Evolutionary conservation across 92 coral and sea anemone genomes (phyloP).

Genomic region (Chrysogorgia sp.): DNA sequence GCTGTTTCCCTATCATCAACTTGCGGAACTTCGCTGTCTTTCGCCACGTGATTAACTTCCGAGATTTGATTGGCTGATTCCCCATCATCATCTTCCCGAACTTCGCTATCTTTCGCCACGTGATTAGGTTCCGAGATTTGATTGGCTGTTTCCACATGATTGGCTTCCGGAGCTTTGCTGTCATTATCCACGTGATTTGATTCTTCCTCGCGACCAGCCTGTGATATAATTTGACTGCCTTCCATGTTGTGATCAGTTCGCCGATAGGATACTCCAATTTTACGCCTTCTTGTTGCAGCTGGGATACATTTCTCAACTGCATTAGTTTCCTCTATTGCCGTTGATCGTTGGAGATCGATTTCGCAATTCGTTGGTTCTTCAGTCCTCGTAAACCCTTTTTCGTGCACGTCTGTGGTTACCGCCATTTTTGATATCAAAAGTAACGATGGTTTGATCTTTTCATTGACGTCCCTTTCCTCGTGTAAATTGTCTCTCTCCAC

Average conservation of each 20-base stretch:
- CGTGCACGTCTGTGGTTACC: background rate
- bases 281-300: too few relatives aligned
- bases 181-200: conserved; percentile 35
- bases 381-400: background rate
- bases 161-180: conserved; percentile 30
- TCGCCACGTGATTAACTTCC: background rate
- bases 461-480: background rate
- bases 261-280: too few relatives aligned
- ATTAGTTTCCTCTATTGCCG: conserved; percentile 7
- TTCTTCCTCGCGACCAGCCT: conserved; percentile 26
- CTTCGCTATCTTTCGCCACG: conserved; percentile 54
- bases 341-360: too few relatives aligned
- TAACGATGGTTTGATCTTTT: too few relatives aligned
- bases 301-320: conserved; percentile 3
- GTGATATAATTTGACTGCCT: too few relatives aligned
- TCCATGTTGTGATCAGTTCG: too few relatives aligned
- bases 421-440: too few relatives aligned
- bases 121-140: too few relatives aligned
- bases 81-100: conserved; percentile 16
- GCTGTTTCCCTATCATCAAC: background rate
- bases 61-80: background rate
- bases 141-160: background rate
- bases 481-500: background rate
- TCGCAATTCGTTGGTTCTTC: background rate
- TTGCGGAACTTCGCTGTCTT: conserved; percentile 8